Base-by-base conservation (phyloP, 2,888 invertebrate genomes). In the Tineola bisselliella region DNA sequence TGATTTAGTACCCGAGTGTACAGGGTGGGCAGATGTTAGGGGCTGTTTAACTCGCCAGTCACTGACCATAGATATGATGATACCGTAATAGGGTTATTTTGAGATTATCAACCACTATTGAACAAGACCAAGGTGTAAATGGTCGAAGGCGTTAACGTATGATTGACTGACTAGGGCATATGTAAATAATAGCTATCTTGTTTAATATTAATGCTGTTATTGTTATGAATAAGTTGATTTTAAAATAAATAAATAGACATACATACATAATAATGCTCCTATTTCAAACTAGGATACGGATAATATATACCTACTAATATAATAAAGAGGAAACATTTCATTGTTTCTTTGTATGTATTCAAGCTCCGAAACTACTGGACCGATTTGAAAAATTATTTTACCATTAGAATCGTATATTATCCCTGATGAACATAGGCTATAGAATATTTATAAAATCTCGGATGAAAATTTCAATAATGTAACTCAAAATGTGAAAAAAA, bases 21-120 rank as follows among this genome's bases (percentile, higher is more conserved):
- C 77, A 80, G 77, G 79, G 82, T 80, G 77, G 78, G 80, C 86
- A 87, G 86, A 84, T 87, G 86, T 79, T 80, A 74, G 75, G 82
- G 81, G 81, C 73, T 72, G 76, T 72, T 75, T 65, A 77, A 81
- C 75, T 79, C 74, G 72, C 79, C 71, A 81, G 82, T 81, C 77
- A 80, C 75, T 77, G 76, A 75, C 79, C 76, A 77, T 74, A 66
- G 74, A 72, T 76, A 72, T 68, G 67, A 72, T 68, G 67, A 64
- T 11, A 61, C 67, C 70, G 67, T 76, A 79, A 79, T 80, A 69
- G 81, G 79, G 78, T 70, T 77, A 79, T 62, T 15, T 38, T 30
- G n/a, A 58, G 38, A 84, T 83, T 71, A 66, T 64, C 75, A 61
- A 67, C 71, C 30, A 30, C 73, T 84, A 82, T 82, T 83, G 82